Evolutionary conservation across 2,888 invertebrate species (phyloP), one percentile per base, ranked within the genome.

Genomic region (Melieria picta): DNA sequence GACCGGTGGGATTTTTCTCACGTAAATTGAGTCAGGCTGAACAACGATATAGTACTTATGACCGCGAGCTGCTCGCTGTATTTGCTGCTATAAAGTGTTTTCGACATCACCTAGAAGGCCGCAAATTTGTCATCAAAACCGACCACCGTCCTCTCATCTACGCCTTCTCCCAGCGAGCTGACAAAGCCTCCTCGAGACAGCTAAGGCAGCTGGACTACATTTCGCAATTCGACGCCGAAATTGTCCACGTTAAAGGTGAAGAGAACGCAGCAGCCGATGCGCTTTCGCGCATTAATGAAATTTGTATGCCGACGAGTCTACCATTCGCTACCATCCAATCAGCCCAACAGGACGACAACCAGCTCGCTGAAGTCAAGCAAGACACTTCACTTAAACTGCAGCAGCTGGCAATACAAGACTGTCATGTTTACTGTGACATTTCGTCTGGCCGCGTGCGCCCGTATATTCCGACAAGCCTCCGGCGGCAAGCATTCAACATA

Each of bases 321-420:
- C 30, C 30, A 30, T 30, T 30, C 30, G 30, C 30, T 30, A 30
- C 30, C 30, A 58, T 42, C 11, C 42, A 62, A 30, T 16, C 46
- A 13, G 61, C 48, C 13, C 45, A 65, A 79, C 79, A 3, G 79
- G 16, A 13, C n/a, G 45, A 43, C 11, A 52, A 68, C 13, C 47
- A 57, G 48, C 45, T 43, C 13, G 47, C n/a, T 13, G 7, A 47
- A 13, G 10, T 47, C 66, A 46, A 48, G 42, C 45, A 57, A 57
- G 10, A 47, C 48, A 57, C 46, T 5, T 61, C 46, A 10, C 43
- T 45, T 43, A 46, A 45, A 45, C 61, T 64, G 0, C 30, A 64
- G 30, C 64, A 10, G 3, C 7, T 45, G 13, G 45, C 42, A 7
- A 67, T 46, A n/a, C 42, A 64, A 7, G 64, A 11, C 50, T 50